These are phyloP conservation scores for Parazoanthus atlanticus DNA, from an alignment of 92 coral and sea anemone genomes.

Conservation along the genomic window DNA sequence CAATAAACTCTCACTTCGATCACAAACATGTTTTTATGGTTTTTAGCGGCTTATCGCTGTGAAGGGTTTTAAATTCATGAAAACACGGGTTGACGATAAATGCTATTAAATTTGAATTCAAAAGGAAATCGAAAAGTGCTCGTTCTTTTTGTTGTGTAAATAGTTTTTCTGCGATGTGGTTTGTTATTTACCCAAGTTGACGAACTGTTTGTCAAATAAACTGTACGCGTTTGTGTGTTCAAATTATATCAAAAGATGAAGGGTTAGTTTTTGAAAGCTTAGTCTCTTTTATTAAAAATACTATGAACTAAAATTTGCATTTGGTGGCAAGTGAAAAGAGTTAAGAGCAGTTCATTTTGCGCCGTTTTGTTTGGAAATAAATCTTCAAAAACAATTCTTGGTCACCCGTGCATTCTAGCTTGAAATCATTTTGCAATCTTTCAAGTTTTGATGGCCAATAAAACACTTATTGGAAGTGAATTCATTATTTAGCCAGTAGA, in stretches of 20 bases:
- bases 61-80: not conserved
- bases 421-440: not conserved
- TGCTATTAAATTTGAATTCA: slow-evolving; percentile 3
- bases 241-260: not conserved
- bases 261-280: not conserved
- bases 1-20: not conserved
- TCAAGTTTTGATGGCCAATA: slow-evolving; percentile 27
- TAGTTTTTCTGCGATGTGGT: slow-evolving; percentile 30
- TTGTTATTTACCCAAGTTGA: slow-evolving; percentile 26
- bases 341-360: not conserved
- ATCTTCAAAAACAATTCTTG: not conserved
- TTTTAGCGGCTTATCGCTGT: not conserved
- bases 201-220: not conserved
- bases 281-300: not conserved
- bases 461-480: not conserved
- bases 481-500: not conserved
- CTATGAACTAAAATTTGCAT: not conserved
- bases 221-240: not conserved
- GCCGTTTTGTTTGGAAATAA: not conserved
- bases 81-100: not conserved
- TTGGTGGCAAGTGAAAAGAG: not conserved
- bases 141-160: slow-evolving; percentile 15
- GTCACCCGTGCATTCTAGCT: slow-evolving; percentile 8
- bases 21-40: not conserved
- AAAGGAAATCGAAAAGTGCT: not conserved